Conservation (phyloP, 2,888 invertebrate genomes). For the Andrena chrysosceles region DNA sequence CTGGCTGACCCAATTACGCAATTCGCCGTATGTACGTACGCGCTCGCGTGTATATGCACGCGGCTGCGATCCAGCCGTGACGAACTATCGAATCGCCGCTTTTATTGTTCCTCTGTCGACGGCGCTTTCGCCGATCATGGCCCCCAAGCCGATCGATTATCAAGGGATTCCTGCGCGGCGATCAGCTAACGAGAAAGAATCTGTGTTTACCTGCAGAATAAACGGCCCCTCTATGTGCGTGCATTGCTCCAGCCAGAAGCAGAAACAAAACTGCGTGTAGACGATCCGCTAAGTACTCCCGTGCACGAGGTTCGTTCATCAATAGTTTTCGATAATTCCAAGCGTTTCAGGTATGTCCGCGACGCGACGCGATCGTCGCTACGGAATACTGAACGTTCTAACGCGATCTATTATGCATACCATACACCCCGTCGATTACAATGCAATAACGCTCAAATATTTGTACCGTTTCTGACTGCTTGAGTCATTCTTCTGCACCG, state of each 20-base stretch:
- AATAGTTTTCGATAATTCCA: neutral
- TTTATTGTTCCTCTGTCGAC: constrained; percentile 25
- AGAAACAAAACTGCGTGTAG: neutral
- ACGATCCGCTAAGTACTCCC: neutral
- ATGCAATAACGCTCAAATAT: neutral
- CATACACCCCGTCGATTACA: constrained; percentile 8
- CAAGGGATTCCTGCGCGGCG: neutral
- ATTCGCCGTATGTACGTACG: constrained; percentile 65
- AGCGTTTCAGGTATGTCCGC: neutral
- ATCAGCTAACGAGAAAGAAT: neutral
- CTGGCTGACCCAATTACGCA: constrained; percentile 83
- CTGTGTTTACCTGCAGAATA: constrained; percentile 6
- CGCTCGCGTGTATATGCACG: constrained; percentile 19
- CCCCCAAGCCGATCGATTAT: constrained; percentile 26
- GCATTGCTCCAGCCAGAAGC: neutral
- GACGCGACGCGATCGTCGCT: neutral
- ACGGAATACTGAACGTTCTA: neutral
- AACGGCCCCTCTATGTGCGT: neutral
- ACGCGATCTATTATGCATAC: constrained; percentile 27
- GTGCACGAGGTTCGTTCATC: neutral
- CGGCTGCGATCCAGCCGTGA: constrained; percentile 25
- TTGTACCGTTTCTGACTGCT: neutral
- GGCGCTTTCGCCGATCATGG: constrained; percentile 31
- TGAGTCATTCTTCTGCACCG: neutral
- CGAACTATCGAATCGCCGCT: constrained; percentile 37